A percentile compares a stretch with the other conserved stretches of the same genome.
These are phyloP conservation scores for Phacellophora camtschatica DNA, from an alignment of 30 jellyfish, hydroid and myxozoan species.

Conservation along the genomic window DNA sequence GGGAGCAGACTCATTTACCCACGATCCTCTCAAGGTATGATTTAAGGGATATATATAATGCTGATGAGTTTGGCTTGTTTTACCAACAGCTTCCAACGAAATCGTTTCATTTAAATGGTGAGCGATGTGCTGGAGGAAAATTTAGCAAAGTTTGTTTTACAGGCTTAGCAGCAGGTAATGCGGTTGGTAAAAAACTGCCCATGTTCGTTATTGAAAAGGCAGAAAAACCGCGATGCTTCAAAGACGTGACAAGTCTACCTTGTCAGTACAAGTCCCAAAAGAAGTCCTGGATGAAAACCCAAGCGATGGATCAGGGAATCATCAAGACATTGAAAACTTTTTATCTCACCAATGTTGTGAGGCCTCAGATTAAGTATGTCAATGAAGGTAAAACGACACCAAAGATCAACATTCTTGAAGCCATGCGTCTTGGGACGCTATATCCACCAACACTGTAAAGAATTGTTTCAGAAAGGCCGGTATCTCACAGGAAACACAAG, in stretches of 20 bases:
- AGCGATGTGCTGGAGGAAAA: conserved; percentile 51
- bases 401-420: conserved; percentile 15
- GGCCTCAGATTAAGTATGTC: background rate
- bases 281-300: conserved; percentile 2
- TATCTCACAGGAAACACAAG: background rate
- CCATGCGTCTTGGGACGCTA: conserved; percentile 47
- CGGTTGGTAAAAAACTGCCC: conserved; percentile 40
- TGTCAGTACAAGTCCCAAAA: conserved; percentile 13
- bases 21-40: conserved; percentile 35
- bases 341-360: background rate
- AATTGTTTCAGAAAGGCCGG: conserved; percentile 27
- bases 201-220: conserved; percentile 42
- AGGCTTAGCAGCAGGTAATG: conserved; percentile 56
- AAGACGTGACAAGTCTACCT: background rate
- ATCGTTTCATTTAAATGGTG: conserved; percentile 11
- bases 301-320: conserved; percentile 31
- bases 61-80: conserved; percentile 68
- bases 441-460: conserved; percentile 23
- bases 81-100: conserved; percentile 17
- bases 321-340: conserved; percentile 1
- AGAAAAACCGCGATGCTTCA: conserved; percentile 47
- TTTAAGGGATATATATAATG: conserved; percentile 30
- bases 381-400: conserved; percentile 30
- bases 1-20: conserved; percentile 64
- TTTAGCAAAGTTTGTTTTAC: conserved; percentile 34